phyloP scores from a whole-genome alignment of 2,797 vertebrate species.

The Esox lucius region DNA sequence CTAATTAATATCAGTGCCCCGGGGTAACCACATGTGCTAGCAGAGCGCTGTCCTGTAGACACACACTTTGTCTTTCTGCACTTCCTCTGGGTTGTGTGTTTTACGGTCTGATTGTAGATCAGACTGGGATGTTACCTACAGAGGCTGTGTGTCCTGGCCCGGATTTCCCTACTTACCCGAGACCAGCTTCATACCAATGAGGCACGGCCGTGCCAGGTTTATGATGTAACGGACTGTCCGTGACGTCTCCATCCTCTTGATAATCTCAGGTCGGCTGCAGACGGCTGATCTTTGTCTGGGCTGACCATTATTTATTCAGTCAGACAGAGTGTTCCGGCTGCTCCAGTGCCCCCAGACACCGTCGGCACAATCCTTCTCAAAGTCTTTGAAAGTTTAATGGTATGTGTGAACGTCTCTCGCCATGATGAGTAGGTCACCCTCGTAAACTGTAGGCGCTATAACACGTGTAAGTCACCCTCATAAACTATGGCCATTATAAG shows the following conservation, averaged over 20 bases:
- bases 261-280: not conserved
- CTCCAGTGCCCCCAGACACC: conserved; percentile 27
- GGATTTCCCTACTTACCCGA: not conserved
- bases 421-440: conserved; percentile 51
- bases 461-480: conserved; percentile 2
- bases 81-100: no score
- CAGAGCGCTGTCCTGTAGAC: not conserved
- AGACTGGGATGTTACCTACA: not conserved
- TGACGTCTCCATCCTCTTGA: conserved; percentile 33
- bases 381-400: conserved; percentile 37
- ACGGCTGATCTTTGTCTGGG: conserved; percentile 9
- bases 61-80: not conserved
- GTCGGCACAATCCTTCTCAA: conserved; percentile 4
- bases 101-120: not conserved
- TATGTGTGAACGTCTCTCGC: conserved; percentile 22
- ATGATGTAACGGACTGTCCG: not conserved
- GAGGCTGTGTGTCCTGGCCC: not conserved
- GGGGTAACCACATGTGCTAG: conserved; percentile 56
- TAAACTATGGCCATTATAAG: no score
- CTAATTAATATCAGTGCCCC: conserved; percentile 79
- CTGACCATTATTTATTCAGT: conserved; percentile 44
- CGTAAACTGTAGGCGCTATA: conserved; percentile 42
- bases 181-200: not conserved
- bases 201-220: not conserved
- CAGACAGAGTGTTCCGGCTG: conserved; percentile 29